phyloP scores from a whole-genome alignment of 2,113 vertebrate species.

The Fulmarus glacialis region DNA sequence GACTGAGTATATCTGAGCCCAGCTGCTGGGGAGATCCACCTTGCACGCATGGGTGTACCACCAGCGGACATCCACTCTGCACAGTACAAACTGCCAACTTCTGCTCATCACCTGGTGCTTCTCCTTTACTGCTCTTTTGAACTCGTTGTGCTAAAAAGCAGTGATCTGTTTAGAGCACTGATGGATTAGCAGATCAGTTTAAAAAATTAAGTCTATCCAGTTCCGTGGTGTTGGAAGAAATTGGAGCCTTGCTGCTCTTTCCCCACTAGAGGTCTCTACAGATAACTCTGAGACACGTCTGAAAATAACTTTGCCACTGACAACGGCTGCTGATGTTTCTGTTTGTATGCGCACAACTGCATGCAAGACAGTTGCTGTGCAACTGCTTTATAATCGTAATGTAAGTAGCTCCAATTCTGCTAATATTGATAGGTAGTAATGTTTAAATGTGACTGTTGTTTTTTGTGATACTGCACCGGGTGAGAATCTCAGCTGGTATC shows the following conservation, averaged over 20 bases:
- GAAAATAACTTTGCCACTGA: neutral
- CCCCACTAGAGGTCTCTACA: neutral
- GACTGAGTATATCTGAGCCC: neutral
- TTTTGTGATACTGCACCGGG: neutral
- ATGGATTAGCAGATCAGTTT: neutral
- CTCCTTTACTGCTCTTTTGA: neutral
- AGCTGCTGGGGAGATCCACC: too few relatives aligned
- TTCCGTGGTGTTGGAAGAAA: neutral
- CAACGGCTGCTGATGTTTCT: neutral
- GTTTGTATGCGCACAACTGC: neutral
- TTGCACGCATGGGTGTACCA: neutral
- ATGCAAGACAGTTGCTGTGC: neutral
- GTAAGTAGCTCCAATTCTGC: neutral
- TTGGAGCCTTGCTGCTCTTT: neutral
- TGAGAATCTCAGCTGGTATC: neutral
- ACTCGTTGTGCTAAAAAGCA: neutral
- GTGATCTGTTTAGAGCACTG: fast-evolving
- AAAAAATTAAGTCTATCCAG: neutral
- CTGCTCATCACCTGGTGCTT: neutral
- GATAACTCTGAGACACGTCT: neutral
- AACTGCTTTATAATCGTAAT: neutral
- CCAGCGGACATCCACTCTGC: neutral
- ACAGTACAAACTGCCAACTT: neutral
- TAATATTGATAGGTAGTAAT: neutral
- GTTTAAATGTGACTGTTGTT: neutral